Base-by-base conservation (phyloP, 2,888 invertebrate species). In the Stictocephala bisonia region DNA sequence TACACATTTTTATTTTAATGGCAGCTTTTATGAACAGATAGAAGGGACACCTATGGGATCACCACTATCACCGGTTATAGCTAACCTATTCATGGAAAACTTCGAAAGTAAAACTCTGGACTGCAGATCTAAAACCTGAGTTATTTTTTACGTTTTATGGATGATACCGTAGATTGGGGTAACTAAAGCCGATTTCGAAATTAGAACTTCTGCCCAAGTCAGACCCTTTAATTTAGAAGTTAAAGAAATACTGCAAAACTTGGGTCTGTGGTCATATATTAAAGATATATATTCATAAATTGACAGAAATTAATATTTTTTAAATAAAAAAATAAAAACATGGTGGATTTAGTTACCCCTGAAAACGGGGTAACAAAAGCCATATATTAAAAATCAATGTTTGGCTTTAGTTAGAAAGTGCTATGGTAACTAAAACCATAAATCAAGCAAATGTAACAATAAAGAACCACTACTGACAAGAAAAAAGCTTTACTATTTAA, bases 361-460 rank as follows among this genome's bases (percentile, higher is more conserved):
- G n/a, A 58, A 58, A 58, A 58, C n/a, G 24, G 56, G 56, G 56
- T 24, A 56, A 56, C 56, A 24, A 56, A 56, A 56, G 56, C 56
- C 56, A 56, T 31, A 27, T n/a, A 48, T 48, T 48, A 48, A 48
- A 48, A 48, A 48, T 48, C 15, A 48, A 48, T 48, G 48, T 48
- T 48, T 48, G 27, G 60, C 60, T 58, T 58, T 58, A 29, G 60
- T 58, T 58, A 29, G 60, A 27, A 31, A 58, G 15, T 58, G 29
- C 60, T 58, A 18, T 27, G 31, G 60, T 58, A 58, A 58, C 29
- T 58, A 58, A 29, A 27, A n/a, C 29, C 29, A 58, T 29, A 29
- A 58, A 58, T 58, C 60, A 29, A 15, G 60, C 29, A 58, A 29
- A 58, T 27, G 31, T 58, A 27, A 58, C 60, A 58, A 58, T 58